Base-by-base conservation (phyloP, 2,888 invertebrate species). In the Oligia fasciuncula region DNA sequence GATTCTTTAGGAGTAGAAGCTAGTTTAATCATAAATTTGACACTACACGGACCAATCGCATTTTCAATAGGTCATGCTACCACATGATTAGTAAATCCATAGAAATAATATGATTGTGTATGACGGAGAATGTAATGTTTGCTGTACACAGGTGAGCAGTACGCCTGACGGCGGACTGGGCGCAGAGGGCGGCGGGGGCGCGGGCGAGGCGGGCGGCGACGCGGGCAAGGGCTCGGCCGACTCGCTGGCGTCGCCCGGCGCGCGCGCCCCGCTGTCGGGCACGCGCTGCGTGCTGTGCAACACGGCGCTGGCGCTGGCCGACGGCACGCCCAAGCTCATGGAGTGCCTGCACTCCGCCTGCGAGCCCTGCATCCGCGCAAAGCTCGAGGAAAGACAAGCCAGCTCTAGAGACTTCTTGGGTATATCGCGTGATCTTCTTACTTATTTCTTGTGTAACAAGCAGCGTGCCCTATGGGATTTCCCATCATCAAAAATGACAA, bases 341-440 rank as follows among this genome's bases (percentile, higher is more conserved):
- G 98, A 98, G 95, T 99, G 99, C 94, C 97, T 99, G 88, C 99
- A 99, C 94, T 98, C 98, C 75, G 98, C 98, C 81, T 99, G 99
- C 94, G 97, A 97, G 78, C 97, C 97, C 84, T 99, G 99, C 95
- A 96, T 98, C 89, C 97, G 97, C 87, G 97, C 97, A 79, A 98
- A 98, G 94, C 95, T 98, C 51, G 96, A 97, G 40, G 97, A 97
- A 90, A 94, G 94, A 67, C 94, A 94, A 67, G 92, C 94, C 63
- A 91, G 90, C 87, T 93, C 93, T 72, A 90, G 95, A 77, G 97
- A 97, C 87, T 97, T 95, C 83, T 87, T 96, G 76, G 95, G 97
- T 96, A 85, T 60, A 67, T 14, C 0, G 14, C 4, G 5, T 74
- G 63, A 67, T 35, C 14, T 11, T 60, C 0, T 46, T 46, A 54